Base-by-base conservation (phyloP, 2,113 vertebrate species). In the Egretta garzetta region DNA sequence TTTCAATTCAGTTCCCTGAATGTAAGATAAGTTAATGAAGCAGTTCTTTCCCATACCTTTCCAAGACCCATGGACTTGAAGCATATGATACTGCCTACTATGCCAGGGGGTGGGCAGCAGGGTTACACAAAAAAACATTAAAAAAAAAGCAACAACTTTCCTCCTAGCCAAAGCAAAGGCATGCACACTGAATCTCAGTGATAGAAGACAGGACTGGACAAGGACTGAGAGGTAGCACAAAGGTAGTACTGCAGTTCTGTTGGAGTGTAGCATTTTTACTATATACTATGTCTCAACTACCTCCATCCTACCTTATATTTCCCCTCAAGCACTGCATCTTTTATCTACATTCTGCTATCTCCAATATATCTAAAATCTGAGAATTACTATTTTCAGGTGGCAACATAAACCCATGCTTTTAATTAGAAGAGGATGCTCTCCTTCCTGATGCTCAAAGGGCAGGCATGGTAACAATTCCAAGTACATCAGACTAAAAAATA, bases 41-140 rank as follows among this genome's bases (percentile, higher is more conserved):
- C 32, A 35, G 28, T 43, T 90, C 59, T 81, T 76, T 49, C 27
- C 49, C 3, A 2, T 11, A n/a, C 6, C 10, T 60, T 71, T 72
- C 45, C 58, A 56, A 50, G 35, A 80, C 19, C 13, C 9, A 20
- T 8, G 19, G 26, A 56, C 23, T 21, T 23, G 10, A 86, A 56
- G 12, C 1, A 1, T 30, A 55, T 8, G 30, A 67, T 33, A 39
- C 14, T 6, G 26, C 14, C 45, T 60, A 47, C 35, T 20, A 14
- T 22, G 14, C 0, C 5, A 41, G 33, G 17, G 7, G 7, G 4
- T 43, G 41, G 3, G 3, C 1, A 2, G 21, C 8, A 7, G 4
- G 3, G 8, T 18, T 9, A 19, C 1, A 19, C 14, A 26, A 20
- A 41, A 16, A 53, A 41, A 10, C 9, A 9, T 6, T 6, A n/a